Evolutionary conservation across 2,113 vertebrate species (phyloP), one percentile per base, ranked within the genome.

Genomic region (Mesembrinibis cayennensis): DNA sequence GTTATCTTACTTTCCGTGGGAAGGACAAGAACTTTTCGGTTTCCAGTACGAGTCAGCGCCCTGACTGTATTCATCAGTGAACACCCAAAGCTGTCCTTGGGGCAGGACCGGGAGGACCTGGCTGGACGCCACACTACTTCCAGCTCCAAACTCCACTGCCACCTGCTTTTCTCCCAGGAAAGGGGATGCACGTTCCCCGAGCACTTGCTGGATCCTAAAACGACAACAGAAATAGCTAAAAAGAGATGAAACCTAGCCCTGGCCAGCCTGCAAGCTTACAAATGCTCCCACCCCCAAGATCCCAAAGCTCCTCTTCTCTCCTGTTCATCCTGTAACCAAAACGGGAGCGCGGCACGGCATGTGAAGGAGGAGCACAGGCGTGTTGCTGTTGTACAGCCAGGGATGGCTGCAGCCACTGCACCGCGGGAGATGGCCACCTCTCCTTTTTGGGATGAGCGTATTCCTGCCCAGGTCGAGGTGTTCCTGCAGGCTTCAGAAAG

Each of bases 261-360:
- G 18, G 32, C 9, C 70, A 88, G 40, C 53, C 82, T 53, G 49
- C 20, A 34, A 83, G 32, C 53, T 42, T n/a, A 16, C 7, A 12
- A 70, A 79, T 0, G 6, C 25, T 49, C 23, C 34, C 50, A 56
- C 8, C 16, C 5, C 4, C 2, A 3, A 14, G 45, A 90, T 82
- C 13, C 23, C 42, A 34, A 13, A 44, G 59, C 23, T 18, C 23
- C 26, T 69, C 55, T 61, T 34, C 44, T 55, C 36, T 77, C 59
- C 53, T 0, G 0, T 42, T 30, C 23, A 49, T 22, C 14, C 50
- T 30, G 55, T 9, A 22, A 58, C 22, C 19, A 7, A 32, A 63
- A 14, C 0, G 1, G 29, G 27, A 85, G 6, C 0, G 1, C 20
- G 36, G 63, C 59, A 70, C 0, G 1, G 38, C 50, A 29, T 0